Evolutionary conservation across 2,888 invertebrate genomes (phyloP).

Genomic region (Trachelus troglodyta): DNA sequence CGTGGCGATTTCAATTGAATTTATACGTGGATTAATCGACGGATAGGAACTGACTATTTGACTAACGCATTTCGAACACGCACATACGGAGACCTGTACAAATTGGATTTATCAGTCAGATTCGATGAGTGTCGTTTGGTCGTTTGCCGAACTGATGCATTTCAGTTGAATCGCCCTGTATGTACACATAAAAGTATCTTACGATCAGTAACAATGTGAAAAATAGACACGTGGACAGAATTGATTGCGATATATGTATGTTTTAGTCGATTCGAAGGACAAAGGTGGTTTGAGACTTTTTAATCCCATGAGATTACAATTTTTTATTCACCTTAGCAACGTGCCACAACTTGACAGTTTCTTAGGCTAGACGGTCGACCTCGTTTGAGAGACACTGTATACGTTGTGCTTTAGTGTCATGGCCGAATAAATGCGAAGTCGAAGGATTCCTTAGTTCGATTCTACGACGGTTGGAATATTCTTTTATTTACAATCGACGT

Average conservation of each 20-base stretch:
- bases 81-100: background rate
- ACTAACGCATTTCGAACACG: background rate
- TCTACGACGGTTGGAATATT: background rate
- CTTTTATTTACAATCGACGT: background rate
- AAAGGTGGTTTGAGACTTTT: background rate
- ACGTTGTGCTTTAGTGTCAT: constrained; percentile 46
- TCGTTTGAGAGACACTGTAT: constrained; percentile 20
- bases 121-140: background rate
- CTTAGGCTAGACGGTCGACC: constrained; percentile 7
- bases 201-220: background rate
- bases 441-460: background rate
- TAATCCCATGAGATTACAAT: background rate
- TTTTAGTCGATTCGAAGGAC: background rate
- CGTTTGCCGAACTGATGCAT: background rate
- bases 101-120: background rate
- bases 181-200: background rate
- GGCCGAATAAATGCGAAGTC: constrained; percentile 37
- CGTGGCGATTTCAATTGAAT: constrained; percentile 28
- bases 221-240: background rate
- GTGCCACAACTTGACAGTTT: background rate
- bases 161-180: background rate
- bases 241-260: background rate
- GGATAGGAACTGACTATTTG: constrained; percentile 26
- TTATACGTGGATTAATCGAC: constrained; percentile 28
- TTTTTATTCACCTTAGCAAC: background rate